phyloP scores from a whole-genome alignment of 2,888 invertebrate species.

The Drosophila kuntzei region DNA sequence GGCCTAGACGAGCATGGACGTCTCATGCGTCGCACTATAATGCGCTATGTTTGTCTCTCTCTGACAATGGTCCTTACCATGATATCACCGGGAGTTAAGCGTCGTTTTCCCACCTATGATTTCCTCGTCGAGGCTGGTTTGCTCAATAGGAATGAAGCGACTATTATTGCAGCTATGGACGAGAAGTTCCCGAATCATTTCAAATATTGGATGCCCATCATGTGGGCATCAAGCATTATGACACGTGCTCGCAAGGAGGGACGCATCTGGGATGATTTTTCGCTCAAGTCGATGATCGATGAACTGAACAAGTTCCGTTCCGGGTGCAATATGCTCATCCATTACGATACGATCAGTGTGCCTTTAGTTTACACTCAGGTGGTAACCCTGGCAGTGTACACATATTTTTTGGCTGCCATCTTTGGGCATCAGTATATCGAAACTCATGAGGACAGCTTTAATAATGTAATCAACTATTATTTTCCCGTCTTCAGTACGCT shows the following conservation, averaged over 20 bases:
- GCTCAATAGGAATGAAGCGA: conserved; percentile 91
- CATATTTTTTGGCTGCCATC: conserved; percentile 94
- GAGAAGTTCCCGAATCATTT: conserved; percentile 92
- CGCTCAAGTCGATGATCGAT: conserved; percentile 95
- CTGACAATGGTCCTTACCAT: conserved; percentile 93
- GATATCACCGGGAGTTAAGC: conserved; percentile 94
- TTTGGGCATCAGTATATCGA: conserved; percentile 95
- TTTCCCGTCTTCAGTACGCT: conserved; percentile 95
- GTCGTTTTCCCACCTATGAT: conserved; percentile 93
- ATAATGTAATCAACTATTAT: conserved; percentile 91
- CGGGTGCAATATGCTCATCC: conserved; percentile 90
- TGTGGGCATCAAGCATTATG: conserved; percentile 95
- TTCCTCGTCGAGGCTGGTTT: conserved; percentile 94
- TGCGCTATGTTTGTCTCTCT: conserved; percentile 93
- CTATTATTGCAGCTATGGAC: conserved; percentile 91
- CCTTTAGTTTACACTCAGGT: conserved; percentile 94
- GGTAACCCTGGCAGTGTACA: conserved; percentile 95
- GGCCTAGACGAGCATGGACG: conserved; percentile 93
- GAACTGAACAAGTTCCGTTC: conserved; percentile 93
- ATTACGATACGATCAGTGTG: conserved; percentile 90
- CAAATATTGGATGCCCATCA: conserved; percentile 96
- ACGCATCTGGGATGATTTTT: conserved; percentile 94
- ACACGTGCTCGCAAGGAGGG: conserved; percentile 95
- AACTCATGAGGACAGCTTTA: conserved; percentile 83
- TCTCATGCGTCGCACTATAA: conserved; percentile 92